phyloP scores from a whole-genome alignment of 2,113 vertebrate genomes.

The Atrichornis clamosus region DNA sequence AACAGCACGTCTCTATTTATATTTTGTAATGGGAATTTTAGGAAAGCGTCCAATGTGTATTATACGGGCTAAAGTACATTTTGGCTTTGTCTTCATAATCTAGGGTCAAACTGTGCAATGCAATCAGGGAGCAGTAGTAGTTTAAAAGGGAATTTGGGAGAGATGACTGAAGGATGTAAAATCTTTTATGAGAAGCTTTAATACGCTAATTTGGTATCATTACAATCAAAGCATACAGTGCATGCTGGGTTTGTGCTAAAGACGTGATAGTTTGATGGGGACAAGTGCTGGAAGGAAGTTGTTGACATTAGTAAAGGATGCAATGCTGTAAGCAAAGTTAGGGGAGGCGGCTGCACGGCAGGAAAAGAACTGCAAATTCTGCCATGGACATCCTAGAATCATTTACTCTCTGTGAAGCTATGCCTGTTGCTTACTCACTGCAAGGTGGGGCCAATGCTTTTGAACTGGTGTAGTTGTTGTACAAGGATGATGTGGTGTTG shows the following conservation, averaged over 20 bases:
- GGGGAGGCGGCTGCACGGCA: rapidly evolving
- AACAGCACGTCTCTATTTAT: not conserved
- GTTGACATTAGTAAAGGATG: not conserved
- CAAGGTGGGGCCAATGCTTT: not conserved
- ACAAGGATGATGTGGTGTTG: not conserved
- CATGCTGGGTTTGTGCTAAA: not conserved
- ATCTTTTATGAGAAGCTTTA: not conserved
- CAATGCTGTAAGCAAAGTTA: not conserved
- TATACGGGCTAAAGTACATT: not conserved
- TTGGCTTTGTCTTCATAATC: not conserved
- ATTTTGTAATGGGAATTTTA: not conserved
- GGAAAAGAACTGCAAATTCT: not conserved
- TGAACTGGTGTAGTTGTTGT: not conserved
- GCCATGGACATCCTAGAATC: not conserved
- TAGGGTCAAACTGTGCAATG: not conserved
- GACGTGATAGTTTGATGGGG: not conserved
- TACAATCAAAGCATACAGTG: not conserved
- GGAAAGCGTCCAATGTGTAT: not conserved
- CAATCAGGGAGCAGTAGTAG: not conserved
- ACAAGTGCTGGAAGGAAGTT: not conserved
- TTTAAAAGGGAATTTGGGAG: not conserved
- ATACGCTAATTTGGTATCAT: not conserved
- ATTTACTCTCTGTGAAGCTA: not conserved
- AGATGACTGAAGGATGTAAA: not conserved
- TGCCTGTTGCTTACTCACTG: not conserved